Base-by-base conservation (phyloP, 2,113 vertebrate genomes). In the Chaetura pelagica region DNA sequence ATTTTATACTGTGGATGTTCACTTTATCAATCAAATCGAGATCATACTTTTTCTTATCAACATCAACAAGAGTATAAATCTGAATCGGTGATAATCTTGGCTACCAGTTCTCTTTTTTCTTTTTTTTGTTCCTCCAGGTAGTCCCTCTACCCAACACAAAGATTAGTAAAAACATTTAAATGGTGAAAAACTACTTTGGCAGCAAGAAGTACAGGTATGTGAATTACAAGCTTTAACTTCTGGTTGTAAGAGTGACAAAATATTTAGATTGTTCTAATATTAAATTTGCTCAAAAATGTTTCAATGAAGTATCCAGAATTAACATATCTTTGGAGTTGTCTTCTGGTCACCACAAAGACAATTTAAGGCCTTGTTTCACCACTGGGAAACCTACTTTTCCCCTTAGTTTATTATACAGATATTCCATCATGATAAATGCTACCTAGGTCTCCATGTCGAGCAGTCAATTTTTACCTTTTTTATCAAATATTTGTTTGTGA, bases 401-500 rank as follows among this genome's bases (percentile, higher is more conserved):
- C 64, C 51, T 27, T 12, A 66, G 27, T 21, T 66, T 59, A 17
- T 16, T 63, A 59, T 4, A 34, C 4, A 72, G 20, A 32, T 27
- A 76, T 23, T 54, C 18, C 26, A 48, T 16, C 3, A 9, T 6
- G 6, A 72, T 19, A 75, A 77, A 64, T 11, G 23, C 52, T 62
- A 52, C 30, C 9, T 11, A 61, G 12, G 5, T 26, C 22, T 55
- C 42, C 34, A 16, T 1, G 6, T 6, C 0, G 1, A 78, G 4
- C 22, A 55, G 11, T 3, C 14, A 71, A 15, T 35, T 40, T 14
- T 52, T 19, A 23, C 2, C 5, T 2, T 40, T 46, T 35, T 27
- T 8, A 9, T 48, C 51, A 52, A 58, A 58, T 9, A 55, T 7
- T 20, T n/a, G 27, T 46, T 84, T 84, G 61, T 63, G 13, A 77